Evolutionary conservation across 2,797 vertebrate species (phyloP).

Genomic region (Sciurus carolinensis): DNA sequence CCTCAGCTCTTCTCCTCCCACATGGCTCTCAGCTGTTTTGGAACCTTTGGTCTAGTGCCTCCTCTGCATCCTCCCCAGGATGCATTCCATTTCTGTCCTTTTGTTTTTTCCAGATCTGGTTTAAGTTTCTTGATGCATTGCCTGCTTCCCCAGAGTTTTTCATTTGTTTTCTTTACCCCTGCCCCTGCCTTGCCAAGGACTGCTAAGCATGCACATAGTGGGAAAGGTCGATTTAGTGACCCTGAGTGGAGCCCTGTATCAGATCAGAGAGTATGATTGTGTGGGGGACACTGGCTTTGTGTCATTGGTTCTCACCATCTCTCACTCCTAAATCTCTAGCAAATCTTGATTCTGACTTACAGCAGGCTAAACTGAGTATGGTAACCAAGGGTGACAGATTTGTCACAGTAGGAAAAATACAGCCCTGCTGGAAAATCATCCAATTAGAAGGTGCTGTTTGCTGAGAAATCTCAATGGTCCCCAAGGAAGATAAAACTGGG

Average conservation of each 20-base stretch:
- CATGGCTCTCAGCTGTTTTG: fast-evolving
- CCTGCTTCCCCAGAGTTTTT: background rate
- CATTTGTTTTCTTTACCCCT: background rate
- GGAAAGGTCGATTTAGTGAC: background rate
- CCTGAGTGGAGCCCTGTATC: background rate
- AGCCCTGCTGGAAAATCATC: background rate
- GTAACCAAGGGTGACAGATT: background rate
- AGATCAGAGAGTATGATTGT: background rate
- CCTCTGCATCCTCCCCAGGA: background rate
- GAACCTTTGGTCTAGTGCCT: background rate
- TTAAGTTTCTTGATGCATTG: fast-evolving
- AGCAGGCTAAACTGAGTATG: background rate
- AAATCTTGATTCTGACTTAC: background rate
- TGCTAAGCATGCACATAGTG: background rate
- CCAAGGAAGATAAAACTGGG: background rate
- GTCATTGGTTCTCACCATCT: background rate
- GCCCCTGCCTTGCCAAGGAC: fast-evolving
- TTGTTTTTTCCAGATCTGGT: background rate
- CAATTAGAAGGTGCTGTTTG: background rate
- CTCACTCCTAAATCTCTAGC: background rate
- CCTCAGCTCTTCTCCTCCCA: background rate
- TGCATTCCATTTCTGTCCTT: background rate
- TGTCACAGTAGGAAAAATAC: background rate
- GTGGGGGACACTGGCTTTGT: background rate
- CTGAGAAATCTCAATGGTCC: background rate